These are phyloP conservation scores for Corythornis cristatus DNA, from an alignment of 2,113 vertebrate genomes.

Conservation along the genomic window DNA sequence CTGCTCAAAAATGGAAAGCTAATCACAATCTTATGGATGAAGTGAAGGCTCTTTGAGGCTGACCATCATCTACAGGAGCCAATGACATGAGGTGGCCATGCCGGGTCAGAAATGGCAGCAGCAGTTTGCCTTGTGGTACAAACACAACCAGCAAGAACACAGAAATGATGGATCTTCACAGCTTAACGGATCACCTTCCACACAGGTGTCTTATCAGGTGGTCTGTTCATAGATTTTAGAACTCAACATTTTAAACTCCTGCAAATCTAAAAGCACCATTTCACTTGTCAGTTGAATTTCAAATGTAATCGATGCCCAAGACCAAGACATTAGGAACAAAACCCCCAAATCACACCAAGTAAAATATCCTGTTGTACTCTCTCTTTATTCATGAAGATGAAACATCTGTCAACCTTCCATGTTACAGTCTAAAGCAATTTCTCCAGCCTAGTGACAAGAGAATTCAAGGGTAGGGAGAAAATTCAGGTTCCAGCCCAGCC, in stretches of 20 bases:
- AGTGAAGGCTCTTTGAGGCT: background rate
- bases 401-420: background rate
- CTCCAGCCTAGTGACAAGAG: background rate
- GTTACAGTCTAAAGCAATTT: background rate
- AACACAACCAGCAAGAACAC: background rate
- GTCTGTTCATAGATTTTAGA: background rate
- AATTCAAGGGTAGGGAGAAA: background rate
- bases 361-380: background rate
- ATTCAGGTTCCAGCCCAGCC: background rate
- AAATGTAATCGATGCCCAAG: background rate
- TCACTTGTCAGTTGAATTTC: background rate
- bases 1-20: background rate
- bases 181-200: background rate
- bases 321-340: background rate
- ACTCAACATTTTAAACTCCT: background rate
- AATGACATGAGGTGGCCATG: rapidly evolving
- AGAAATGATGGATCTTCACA: background rate
- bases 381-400: background rate
- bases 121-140: rapidly evolving
- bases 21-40: rapidly evolving
- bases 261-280: background rate
- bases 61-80: background rate
- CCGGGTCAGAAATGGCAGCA: background rate
- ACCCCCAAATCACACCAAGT: background rate
- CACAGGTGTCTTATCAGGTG: rapidly evolving